Evolutionary conservation across 2,113 vertebrate genomes (phyloP).

Genomic region (Heterotilapia buettikoferi): DNA sequence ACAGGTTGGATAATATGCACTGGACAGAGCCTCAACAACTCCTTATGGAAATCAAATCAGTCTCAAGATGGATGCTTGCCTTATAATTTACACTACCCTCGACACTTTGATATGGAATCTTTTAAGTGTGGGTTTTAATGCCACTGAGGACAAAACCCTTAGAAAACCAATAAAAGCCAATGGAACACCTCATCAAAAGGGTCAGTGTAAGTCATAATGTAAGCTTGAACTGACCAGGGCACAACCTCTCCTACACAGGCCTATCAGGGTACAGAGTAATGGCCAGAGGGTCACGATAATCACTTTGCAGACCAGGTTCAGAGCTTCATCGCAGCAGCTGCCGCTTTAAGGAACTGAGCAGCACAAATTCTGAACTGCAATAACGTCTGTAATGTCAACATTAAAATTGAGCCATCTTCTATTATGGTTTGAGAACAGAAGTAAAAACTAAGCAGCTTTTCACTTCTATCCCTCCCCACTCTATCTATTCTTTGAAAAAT

Average conservation of each 20-base stretch:
- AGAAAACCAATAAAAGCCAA: constrained; percentile 30
- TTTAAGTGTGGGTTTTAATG: constrained; percentile 24
- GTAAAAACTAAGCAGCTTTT: background rate
- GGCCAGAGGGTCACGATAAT: constrained; percentile 62
- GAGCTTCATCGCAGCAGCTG: constrained; percentile 33
- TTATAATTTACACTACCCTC: constrained; percentile 71
- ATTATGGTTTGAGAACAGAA: background rate
- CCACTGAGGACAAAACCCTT: background rate
- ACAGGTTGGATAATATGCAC: constrained; percentile 59
- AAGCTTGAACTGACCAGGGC: constrained; percentile 65
- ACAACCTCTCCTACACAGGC: constrained; percentile 68
- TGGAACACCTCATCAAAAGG: background rate
- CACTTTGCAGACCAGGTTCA: constrained; percentile 67
- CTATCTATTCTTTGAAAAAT: constrained; percentile 9
- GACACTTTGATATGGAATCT: background rate
- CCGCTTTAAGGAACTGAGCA: background rate
- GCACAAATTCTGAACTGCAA: background rate
- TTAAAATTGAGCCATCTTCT: background rate
- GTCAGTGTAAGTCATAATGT: constrained; percentile 67
- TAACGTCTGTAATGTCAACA: background rate
- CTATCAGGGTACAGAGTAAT: constrained; percentile 66
- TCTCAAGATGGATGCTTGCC: constrained; percentile 70
- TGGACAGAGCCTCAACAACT: constrained; percentile 72
- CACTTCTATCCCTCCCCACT: background rate
- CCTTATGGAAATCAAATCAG: constrained; percentile 64